Evolutionary conservation across 2,797 vertebrate genomes (phyloP), one percentile per base, ranked within the genome.

Genomic region (Harpagifer antarcticus): DNA sequence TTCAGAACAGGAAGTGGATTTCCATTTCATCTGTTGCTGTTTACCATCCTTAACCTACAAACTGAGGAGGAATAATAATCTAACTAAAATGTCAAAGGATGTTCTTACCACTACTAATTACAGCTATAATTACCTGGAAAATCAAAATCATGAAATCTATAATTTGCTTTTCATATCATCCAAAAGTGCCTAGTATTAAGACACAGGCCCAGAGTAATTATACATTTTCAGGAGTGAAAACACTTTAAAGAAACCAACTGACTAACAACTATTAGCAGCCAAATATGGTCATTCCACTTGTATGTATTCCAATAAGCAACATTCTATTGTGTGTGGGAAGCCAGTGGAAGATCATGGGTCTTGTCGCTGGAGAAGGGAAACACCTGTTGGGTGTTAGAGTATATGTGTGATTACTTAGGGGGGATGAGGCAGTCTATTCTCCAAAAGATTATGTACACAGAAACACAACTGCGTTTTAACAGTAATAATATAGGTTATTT

Each of bases 101-200:
- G 72, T 44, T 59, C 52, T 17, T 71, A 11, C 45, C 44, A 19
- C 47, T 31, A 37, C 31, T 62, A 60, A 72, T 66, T 33, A 58
- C 20, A 58, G 61, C 50, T 71, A 42, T 53, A 58, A 74, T 62
- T 70, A 55, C 49, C 47, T 45, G 23, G 23, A 10, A 64, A 55
- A 69, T 80, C 15, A 44, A 65, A 27, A 55, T n/a, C 43, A 12
- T 43, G 33, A 43, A 61, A 63, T 59, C 56, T 67, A 17, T 44
- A 73, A 15, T 68, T 72, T 54, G 59, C 47, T 62, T 19, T 69
- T 65, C 15, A 15, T 44, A 62, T 68, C 47, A 48, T 40, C 40
- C 17, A 23, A 68, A 19, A 23, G 42, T 49, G 17, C 19, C n/a
- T 17, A 11, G 16, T 12, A 50, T 59, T 48, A 27, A 33, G 57